A percentile compares a stretch with the other conserved stretches of the same genome.
Conservation (phyloP, 2,888 invertebrate species). For the Anagyrus pseudococci region DNA sequence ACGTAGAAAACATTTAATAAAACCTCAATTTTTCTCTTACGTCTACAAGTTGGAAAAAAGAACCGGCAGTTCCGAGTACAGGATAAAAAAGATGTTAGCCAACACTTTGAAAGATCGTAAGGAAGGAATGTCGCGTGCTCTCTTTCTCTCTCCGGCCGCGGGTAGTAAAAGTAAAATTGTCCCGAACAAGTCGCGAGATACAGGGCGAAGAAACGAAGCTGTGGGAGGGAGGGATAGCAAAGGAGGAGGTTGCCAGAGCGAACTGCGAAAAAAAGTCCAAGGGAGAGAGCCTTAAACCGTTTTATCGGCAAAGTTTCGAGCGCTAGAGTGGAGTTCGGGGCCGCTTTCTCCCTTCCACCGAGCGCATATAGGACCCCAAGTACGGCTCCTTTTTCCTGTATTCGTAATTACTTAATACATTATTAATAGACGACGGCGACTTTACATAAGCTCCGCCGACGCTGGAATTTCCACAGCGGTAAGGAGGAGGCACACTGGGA, state of each 20-base stretch:
- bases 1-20: too few species aligned
- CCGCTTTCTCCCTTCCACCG: conserved; percentile 15
- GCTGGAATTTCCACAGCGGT: conserved; percentile 45
- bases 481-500: conserved; percentile 43
- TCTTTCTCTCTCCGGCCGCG: not conserved
- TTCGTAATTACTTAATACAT: conserved; percentile 59
- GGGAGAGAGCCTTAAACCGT: conserved; percentile 36
- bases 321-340: conserved; percentile 35
- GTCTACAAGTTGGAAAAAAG: too few species aligned
- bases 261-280: too few species aligned
- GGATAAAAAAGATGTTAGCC: too few species aligned
- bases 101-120: too few species aligned
- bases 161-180: conserved; percentile 4
- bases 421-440: conserved; percentile 57
- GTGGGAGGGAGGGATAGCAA: not conserved
- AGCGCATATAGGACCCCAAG: conserved; percentile 25
- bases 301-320: conserved; percentile 50
- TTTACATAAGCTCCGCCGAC: conserved; percentile 54
- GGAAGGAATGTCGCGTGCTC: not conserved
- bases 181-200: not conserved
- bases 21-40: too few species aligned
- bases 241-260: too few species aligned
- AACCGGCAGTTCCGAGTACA: too few species aligned
- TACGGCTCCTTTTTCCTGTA: conserved; percentile 41
- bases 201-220: not conserved